Evolutionary conservation across 2,113 vertebrate genomes (phyloP).

Genomic region (Eolophus roseicapilla): DNA sequence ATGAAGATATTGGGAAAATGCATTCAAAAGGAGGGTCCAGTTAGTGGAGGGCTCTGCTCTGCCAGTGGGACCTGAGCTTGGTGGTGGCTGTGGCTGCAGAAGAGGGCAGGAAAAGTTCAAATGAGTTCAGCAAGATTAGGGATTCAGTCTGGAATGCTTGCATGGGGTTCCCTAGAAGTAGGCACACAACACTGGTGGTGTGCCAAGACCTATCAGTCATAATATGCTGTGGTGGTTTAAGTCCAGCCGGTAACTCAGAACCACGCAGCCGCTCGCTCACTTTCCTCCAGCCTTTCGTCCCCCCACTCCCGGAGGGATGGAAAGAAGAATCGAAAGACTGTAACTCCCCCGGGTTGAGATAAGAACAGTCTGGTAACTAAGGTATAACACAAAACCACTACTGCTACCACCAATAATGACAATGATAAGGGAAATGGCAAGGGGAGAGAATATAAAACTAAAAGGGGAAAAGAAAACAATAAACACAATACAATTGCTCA

Average conservation of each 20-base stretch:
- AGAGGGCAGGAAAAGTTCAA: background rate
- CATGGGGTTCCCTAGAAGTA: background rate
- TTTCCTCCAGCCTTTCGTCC: background rate
- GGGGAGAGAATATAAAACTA: background rate
- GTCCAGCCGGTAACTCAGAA: background rate
- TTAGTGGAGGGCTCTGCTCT: background rate
- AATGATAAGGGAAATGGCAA: background rate
- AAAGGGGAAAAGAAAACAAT: background rate
- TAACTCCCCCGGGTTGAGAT: background rate
- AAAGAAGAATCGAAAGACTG: background rate
- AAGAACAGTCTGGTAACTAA: background rate
- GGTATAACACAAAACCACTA: background rate
- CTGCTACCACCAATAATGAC: background rate
- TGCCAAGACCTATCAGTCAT: background rate
- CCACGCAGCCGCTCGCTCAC: background rate
- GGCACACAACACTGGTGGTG: accelerated
- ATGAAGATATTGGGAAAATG: background rate
- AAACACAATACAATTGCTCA: background rate
- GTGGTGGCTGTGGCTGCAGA: background rate
- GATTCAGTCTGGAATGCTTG: background rate
- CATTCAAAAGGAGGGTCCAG: background rate
- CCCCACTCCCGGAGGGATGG: background rate
- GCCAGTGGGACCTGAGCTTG: background rate
- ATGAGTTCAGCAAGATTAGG: background rate
- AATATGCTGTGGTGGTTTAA: background rate